phyloP scores from a whole-genome alignment of 2,113 vertebrate species.

The Gymnobelideus leadbeateri region DNA sequence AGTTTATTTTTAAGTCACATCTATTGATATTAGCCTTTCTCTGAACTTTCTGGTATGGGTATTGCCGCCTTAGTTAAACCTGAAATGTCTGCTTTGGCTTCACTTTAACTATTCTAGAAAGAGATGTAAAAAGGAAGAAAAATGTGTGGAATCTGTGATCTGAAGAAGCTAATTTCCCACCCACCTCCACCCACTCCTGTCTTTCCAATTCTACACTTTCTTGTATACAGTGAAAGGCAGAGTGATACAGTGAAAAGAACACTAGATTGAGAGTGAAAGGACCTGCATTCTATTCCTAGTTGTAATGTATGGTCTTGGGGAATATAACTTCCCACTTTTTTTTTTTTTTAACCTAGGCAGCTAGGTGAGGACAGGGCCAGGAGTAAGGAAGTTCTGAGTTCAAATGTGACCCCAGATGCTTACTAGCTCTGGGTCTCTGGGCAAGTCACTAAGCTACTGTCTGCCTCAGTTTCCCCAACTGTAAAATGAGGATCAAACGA shows the following conservation, averaged over 20 bases:
- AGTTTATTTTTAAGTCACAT: slow-evolving; percentile 32
- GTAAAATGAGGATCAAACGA: neutral
- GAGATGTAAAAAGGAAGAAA: neutral
- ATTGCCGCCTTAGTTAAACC: slow-evolving; percentile 19
- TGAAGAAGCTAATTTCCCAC: neutral
- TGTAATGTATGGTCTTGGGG: neutral
- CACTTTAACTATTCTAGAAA: slow-evolving; percentile 11
- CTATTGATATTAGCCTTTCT: neutral
- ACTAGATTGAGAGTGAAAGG: neutral
- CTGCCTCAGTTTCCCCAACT: neutral
- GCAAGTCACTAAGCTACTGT: neutral
- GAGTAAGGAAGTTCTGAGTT: neutral
- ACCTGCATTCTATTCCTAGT: neutral
- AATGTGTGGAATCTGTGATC: neutral
- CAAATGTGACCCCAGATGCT: neutral
- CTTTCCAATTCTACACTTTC: neutral
- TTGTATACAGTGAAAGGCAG: neutral
- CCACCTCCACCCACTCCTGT: neutral
- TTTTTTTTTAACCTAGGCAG: neutral
- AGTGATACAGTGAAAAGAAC: neutral
- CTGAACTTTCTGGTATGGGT: slow-evolving; percentile 25
- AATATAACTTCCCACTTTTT: neutral
- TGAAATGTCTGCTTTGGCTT: neutral
- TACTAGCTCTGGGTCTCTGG: neutral
- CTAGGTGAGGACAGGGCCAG: neutral